These are phyloP conservation scores for Periophthalmodon schlosseri DNA, from an alignment of 2,113 vertebrate genomes.

Conservation along the genomic window DNA sequence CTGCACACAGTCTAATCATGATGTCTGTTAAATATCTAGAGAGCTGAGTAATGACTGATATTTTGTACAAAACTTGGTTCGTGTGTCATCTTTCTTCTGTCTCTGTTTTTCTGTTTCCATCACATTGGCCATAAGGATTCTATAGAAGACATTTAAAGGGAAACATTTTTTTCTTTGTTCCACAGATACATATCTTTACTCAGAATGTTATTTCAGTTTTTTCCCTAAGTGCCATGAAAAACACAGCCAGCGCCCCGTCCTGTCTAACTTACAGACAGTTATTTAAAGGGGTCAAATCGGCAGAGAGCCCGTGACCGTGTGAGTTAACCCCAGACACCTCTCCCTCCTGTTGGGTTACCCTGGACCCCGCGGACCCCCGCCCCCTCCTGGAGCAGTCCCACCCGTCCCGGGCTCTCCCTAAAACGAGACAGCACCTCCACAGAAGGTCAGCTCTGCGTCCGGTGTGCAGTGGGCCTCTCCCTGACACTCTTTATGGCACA, in stretches of 20 bases:
- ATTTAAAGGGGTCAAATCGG: conserved; percentile 48
- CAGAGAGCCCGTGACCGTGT: conserved; percentile 39
- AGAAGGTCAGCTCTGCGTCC: conserved; percentile 62
- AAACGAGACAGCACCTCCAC: conserved; percentile 56
- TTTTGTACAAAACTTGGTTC: too few relatives aligned
- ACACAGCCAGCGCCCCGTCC: neutral
- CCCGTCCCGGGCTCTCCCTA: neutral
- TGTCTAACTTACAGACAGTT: conserved; percentile 11
- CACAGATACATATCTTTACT: too few relatives aligned
- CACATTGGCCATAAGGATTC: too few relatives aligned
- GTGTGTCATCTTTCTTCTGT: too few relatives aligned
- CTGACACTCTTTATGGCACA: conserved; percentile 69
- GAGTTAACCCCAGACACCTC: conserved; percentile 58
- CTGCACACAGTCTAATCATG: too few relatives aligned
- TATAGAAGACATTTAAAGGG: too few relatives aligned
- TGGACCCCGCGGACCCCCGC: neutral
- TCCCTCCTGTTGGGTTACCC: conserved; percentile 1
- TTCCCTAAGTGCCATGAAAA: neutral
- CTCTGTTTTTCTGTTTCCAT: too few relatives aligned
- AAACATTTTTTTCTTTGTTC: too few relatives aligned
- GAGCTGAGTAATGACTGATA: too few relatives aligned
- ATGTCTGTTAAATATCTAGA: too few relatives aligned
- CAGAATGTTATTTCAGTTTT: neutral
- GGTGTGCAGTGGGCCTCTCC: conserved; percentile 67
- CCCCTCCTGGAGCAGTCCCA: conserved; percentile 4